phyloP scores from a whole-genome alignment of 2,888 invertebrate genomes.

The Harpalus rufipes region DNA sequence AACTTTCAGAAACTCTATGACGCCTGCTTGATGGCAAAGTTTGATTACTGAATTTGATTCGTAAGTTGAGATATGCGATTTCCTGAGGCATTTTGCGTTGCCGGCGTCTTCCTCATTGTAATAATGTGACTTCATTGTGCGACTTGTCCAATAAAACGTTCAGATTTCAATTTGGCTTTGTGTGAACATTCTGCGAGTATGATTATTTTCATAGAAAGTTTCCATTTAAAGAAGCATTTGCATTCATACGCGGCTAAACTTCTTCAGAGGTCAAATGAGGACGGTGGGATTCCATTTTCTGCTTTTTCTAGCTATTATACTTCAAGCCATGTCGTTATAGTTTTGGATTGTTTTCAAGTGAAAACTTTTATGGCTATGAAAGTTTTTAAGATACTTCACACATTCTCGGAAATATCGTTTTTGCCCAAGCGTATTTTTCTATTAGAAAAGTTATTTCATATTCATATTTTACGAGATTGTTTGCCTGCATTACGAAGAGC shows the following conservation, averaged over 20 bases:
- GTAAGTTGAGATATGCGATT: too few species aligned
- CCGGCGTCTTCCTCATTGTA: background rate
- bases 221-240: constrained; percentile 48
- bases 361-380: constrained; percentile 49
- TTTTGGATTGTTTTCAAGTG: constrained; percentile 41
- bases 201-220: constrained; percentile 31
- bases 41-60: too few species aligned
- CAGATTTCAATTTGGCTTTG: constrained; percentile 27
- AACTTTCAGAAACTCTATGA: too few species aligned
- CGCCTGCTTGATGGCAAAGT: too few species aligned
- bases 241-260: constrained; percentile 39
- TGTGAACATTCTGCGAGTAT: constrained; percentile 6
- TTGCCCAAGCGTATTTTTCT: constrained; percentile 14
- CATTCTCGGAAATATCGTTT: constrained; percentile 21
- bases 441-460: constrained; percentile 32
- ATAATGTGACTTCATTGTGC: constrained; percentile 5
- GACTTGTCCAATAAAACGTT: background rate
- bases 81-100: too few species aligned
- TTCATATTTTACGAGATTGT: constrained; percentile 16
- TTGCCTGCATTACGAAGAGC: background rate
- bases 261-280: constrained; percentile 45
- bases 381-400: constrained; percentile 50
- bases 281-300: constrained; percentile 32
- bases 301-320: constrained; percentile 45
- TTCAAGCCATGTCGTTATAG: constrained; percentile 46